Evolutionary conservation across 1,140 invertebrate species (phyloP).

Genomic region (Papilio helenus): DNA sequence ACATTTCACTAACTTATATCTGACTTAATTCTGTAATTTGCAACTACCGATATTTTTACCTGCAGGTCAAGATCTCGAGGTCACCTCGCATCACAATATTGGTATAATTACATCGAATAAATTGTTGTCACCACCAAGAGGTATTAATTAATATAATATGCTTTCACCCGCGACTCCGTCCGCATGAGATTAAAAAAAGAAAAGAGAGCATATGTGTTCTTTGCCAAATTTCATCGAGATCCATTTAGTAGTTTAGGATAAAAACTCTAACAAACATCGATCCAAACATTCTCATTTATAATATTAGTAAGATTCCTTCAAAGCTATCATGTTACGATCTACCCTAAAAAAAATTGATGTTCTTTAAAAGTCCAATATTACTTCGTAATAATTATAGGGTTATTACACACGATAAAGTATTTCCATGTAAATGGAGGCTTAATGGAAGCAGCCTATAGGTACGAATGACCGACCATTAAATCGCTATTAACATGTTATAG

Average conservation of each 20-base stretch:
- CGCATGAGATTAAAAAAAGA: too few species aligned
- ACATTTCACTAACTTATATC: too few species aligned
- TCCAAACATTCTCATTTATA: too few species aligned
- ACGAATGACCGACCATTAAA: conserved; percentile 11
- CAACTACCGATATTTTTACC: neutral
- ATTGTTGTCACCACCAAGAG: neutral
- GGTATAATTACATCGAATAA: conserved; percentile 21
- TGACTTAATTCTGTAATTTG: neutral
- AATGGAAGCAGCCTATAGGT: conserved; percentile 23
- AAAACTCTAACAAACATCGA: too few species aligned
- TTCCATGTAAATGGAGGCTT: conserved; percentile 27
- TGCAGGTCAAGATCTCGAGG: neutral
- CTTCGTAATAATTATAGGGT: conserved; percentile 1
- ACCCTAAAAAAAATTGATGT: too few species aligned
- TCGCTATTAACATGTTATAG: conserved; percentile 6
- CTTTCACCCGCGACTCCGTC: too few species aligned
- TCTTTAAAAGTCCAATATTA: neutral
- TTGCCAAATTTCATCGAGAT: too few species aligned
- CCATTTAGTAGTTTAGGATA: too few species aligned
- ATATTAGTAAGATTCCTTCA: too few species aligned
- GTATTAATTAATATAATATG: neutral
- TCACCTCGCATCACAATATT: conserved; percentile 3
- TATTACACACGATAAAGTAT: conserved; percentile 21
- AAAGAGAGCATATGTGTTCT: too few species aligned
- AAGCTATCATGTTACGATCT: too few species aligned